Evolutionary conservation across 2,797 vertebrate species (phyloP).

Genomic region (Carcharodon carcharias): DNA sequence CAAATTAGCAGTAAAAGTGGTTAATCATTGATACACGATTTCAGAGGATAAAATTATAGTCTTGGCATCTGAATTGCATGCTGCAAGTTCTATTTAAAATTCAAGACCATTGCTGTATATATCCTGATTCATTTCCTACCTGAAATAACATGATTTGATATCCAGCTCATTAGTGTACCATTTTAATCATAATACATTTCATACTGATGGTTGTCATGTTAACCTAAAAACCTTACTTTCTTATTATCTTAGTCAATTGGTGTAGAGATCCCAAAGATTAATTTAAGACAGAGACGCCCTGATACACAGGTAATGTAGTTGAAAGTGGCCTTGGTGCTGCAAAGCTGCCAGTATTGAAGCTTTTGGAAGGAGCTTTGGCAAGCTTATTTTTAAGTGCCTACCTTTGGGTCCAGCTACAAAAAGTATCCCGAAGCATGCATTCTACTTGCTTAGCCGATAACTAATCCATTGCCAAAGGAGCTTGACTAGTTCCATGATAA

Average conservation of each 20-base stretch:
- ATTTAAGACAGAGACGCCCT: slow-evolving; percentile 66
- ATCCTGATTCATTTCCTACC: background rate
- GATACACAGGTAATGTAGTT: slow-evolving; percentile 63
- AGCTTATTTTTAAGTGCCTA: background rate
- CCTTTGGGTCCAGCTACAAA: background rate
- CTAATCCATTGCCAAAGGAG: background rate
- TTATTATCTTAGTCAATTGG: slow-evolving; percentile 68
- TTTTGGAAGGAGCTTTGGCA: slow-evolving; percentile 6
- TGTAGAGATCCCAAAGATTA: slow-evolving; percentile 67
- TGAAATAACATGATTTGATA: background rate
- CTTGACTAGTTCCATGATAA: background rate
- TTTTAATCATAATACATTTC: background rate
- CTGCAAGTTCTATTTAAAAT: background rate
- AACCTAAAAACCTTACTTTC: slow-evolving; percentile 51
- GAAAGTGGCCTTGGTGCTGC: slow-evolving; percentile 49
- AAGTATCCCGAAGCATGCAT: slow-evolving; percentile 13
- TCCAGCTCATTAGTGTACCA: background rate
- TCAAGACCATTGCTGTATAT: background rate
- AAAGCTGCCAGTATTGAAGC: slow-evolving; percentile 51
- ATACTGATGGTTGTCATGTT: background rate
- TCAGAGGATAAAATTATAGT: background rate
- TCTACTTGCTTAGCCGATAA: background rate
- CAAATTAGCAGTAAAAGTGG: background rate
- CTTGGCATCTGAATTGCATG: background rate
- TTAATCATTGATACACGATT: background rate